A percentile compares a stretch with the other conserved stretches of the same genome.
Conservation (phyloP, 2,113 vertebrate species). For the Centropristis striata region DNA sequence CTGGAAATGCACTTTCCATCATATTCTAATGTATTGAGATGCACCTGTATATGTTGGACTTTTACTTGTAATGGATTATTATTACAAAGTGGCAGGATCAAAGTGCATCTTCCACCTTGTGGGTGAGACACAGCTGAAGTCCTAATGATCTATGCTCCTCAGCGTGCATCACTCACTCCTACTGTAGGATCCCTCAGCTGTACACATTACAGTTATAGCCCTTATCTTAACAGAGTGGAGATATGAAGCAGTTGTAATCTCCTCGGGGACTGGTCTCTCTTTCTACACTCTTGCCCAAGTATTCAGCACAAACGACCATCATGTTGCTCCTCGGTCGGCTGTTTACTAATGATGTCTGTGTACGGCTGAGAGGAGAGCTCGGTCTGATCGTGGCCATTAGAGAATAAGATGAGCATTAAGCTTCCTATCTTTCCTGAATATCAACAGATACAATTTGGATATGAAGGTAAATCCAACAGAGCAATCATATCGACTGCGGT, state of each 20-base stretch:
- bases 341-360: constrained; percentile 52
- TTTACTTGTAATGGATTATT: neutral
- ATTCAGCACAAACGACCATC: constrained; percentile 41
- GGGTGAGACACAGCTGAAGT: neutral
- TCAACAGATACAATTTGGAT: constrained; percentile 43
- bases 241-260: constrained; percentile 37
- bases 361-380: constrained; percentile 47
- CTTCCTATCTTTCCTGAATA: constrained; percentile 42
- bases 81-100: neutral
- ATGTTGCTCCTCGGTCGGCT: constrained; percentile 29
- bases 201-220: constrained; percentile 9
- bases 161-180: constrained; percentile 6
- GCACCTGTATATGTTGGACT: too few relatives aligned
- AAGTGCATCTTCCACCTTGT: too few relatives aligned
- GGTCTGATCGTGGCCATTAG: constrained; percentile 50
- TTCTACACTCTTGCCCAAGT: constrained; percentile 25
- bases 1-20: too few relatives aligned
- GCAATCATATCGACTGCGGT: neutral
- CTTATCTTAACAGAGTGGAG: constrained; percentile 29
- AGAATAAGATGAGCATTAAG: constrained; percentile 50
- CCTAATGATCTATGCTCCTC: neutral
- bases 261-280: constrained; percentile 27
- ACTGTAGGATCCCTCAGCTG: constrained; percentile 2
- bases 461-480: constrained; percentile 27
- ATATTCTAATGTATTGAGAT: too few relatives aligned